Base-by-base conservation (phyloP, 2,888 invertebrate genomes). In the Andrena haemorrhoa region DNA sequence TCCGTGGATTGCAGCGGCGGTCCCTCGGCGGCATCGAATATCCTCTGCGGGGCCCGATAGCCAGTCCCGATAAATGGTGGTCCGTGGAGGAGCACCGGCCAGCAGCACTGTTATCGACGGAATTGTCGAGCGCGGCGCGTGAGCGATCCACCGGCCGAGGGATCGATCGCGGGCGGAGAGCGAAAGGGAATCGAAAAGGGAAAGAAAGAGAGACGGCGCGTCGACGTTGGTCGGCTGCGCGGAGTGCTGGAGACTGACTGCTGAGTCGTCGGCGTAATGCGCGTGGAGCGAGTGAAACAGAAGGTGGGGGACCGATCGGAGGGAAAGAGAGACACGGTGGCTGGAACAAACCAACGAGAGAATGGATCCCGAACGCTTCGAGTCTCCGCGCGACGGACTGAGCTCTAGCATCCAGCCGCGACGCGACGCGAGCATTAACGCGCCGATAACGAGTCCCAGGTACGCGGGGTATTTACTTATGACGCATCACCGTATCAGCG, bases 401-500 rank as follows among this genome's bases (percentile, higher is more conserved):
- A 76, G 2, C n/a, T 7, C 20, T 60, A 16, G n/a, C 12, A 31
- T n/a, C 58, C 5, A 49, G 51, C 26, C 73, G 61, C 77, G 70
- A 71, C 75, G 53, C 72, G 77, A 65, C 75, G 78, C 71, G 80
- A 72, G 84, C 82, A 89, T 88, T 84, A 83, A 88, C 86, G 73
- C 87, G 10, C 56, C 88, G 91, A 91, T 91, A 91, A 91, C 90
- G 83, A 88, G 83, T 87, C 83, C 84, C 89, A 90, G 90, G 89
- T 89, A 89, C 65, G 76, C 70, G 65, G 65, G 64, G 72, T 80
- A 78, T 85, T 86, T 87, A 75, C 79, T 79, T 79, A 79, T 89
- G 88, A 87, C 87, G 78, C 87, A 87, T 87, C 82, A 51, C 23
- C 75, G 31, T 81, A 86, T 83, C 79, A 58, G 65, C 63, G 71